Conservation (phyloP, 2,113 vertebrate genomes). For the Alectura lathami region DNA sequence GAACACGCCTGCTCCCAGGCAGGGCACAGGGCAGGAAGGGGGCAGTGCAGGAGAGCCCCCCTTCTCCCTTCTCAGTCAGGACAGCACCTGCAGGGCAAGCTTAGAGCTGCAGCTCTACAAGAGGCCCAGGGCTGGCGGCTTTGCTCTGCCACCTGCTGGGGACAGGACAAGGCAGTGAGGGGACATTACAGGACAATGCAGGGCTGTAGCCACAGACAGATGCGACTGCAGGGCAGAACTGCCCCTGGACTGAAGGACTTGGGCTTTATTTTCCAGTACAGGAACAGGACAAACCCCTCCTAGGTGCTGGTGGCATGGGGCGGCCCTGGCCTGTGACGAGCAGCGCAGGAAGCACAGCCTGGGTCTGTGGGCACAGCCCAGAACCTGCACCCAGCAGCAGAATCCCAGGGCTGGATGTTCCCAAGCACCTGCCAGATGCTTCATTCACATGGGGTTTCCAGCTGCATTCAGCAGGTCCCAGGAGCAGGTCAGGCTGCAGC, state of each 20-base stretch:
- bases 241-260: rapidly evolving
- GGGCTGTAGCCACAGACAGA: rapidly evolving
- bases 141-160: constrained; percentile 37
- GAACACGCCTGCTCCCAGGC: not conserved
- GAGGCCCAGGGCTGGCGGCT: not conserved
- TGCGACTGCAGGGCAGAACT: not conserved
- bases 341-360: rapidly evolving
- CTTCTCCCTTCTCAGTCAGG: not conserved
- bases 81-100: rapidly evolving
- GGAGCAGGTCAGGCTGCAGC: not conserved
- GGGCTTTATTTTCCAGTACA: constrained; percentile 1
- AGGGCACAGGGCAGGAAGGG: too few relatives aligned
- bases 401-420: rapidly evolving
- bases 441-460: rapidly evolving
- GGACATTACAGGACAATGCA: rapidly evolving
- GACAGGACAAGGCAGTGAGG: not conserved
- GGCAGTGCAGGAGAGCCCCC: too few relatives aligned
- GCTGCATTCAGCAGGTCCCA: rapidly evolving
- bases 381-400: too few relatives aligned
- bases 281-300: not conserved
- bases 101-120: rapidly evolving
- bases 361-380: rapidly evolving
- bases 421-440: rapidly evolving
- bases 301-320: not conserved
- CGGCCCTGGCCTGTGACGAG: rapidly evolving